Evolutionary conservation across 2,113 vertebrate species (phyloP).

Genomic region (Scophthalmus maximus): DNA sequence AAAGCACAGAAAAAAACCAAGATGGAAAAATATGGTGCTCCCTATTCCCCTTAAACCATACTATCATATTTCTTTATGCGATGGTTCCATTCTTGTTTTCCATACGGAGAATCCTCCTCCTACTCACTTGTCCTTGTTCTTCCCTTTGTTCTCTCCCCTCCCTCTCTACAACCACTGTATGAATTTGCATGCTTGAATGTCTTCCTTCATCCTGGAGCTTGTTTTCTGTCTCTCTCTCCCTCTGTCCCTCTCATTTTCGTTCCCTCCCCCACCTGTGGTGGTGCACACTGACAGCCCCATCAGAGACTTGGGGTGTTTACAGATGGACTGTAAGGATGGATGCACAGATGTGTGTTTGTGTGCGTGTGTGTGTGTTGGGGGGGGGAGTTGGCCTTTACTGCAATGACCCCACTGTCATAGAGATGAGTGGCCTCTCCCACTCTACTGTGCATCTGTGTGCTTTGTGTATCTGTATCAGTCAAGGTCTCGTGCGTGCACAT

Average conservation of each 20-base stretch:
- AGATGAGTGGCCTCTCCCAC: conserved; percentile 53
- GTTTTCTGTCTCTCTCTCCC: conserved; percentile 14
- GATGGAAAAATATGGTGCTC: conserved; percentile 15
- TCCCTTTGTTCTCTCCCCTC: conserved; percentile 20
- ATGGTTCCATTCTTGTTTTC: conserved; percentile 28
- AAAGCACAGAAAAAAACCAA: conserved; percentile 10
- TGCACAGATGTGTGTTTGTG: conserved; percentile 38
- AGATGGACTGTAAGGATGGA: conserved; percentile 49
- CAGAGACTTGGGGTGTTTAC: conserved; percentile 61
- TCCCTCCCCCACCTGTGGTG: conserved; percentile 60
- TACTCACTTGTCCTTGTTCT: conserved; percentile 29
- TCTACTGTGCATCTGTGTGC: conserved; percentile 26
- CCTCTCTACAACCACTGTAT: conserved; percentile 10
- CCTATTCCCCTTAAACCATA: conserved; percentile 8
- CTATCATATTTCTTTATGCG: conserved; percentile 42
- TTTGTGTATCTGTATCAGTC: conserved; percentile 42
- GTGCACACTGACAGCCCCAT: conserved; percentile 50
- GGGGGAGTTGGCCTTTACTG: conserved; percentile 31
- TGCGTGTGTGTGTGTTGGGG: conserved; percentile 13
- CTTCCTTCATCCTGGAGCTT: conserved; percentile 22
- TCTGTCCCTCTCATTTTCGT: conserved; percentile 31
- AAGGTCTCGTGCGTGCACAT: background rate
- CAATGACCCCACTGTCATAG: conserved; percentile 39
- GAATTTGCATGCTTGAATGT: conserved; percentile 34
- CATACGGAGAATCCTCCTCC: conserved; percentile 49